phyloP scores from a whole-genome alignment of 1,140 invertebrate genomes.

The Ceratoteleas bidentatus region DNA sequence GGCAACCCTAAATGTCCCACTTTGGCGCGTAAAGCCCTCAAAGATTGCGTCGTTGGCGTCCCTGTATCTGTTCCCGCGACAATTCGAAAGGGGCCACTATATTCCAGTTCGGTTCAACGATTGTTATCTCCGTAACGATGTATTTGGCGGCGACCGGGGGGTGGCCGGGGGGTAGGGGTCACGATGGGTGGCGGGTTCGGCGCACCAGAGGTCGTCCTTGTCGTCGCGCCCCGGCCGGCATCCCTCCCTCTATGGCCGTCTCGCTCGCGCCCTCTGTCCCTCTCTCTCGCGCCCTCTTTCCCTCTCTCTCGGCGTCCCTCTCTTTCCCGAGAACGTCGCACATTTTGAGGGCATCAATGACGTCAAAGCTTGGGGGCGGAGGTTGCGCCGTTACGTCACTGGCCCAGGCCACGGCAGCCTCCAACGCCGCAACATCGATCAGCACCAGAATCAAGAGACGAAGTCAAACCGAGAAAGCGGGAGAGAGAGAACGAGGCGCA shows the following conservation, averaged over 20 bases:
- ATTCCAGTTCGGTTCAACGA: conserved; percentile 45
- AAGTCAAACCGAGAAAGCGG: too few relatives aligned
- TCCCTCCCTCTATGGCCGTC: too few relatives aligned
- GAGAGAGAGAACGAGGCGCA: too few relatives aligned
- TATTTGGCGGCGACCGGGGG: conserved; percentile 20
- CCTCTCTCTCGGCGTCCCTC: neutral
- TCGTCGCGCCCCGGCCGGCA: conserved; percentile 35
- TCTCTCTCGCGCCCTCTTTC: conserved; percentile 8
- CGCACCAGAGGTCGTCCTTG: conserved; percentile 47
- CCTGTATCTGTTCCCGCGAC: conserved; percentile 32
- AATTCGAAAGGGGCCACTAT: conserved; percentile 36
- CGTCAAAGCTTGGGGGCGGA: conserved; percentile 76
- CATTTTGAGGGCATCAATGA: conserved; percentile 79
- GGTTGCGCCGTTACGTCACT: conserved; percentile 72
- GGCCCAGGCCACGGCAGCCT: conserved; percentile 72
- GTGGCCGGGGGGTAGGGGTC: neutral
- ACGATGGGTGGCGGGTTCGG: conserved; percentile 34
- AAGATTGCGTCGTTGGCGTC: conserved; percentile 30
- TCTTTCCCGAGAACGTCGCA: conserved; percentile 57
- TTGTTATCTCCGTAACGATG: conserved; percentile 53
- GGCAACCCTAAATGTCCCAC: conserved; percentile 34
- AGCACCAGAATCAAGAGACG: conserved; percentile 68
- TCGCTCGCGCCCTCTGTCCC: neutral
- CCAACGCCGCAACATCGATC: conserved; percentile 71
- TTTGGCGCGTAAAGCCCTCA: conserved; percentile 27